Conservation (phyloP, 92 coral and sea anemone species). For the Anthopleura xanthogrammica region DNA sequence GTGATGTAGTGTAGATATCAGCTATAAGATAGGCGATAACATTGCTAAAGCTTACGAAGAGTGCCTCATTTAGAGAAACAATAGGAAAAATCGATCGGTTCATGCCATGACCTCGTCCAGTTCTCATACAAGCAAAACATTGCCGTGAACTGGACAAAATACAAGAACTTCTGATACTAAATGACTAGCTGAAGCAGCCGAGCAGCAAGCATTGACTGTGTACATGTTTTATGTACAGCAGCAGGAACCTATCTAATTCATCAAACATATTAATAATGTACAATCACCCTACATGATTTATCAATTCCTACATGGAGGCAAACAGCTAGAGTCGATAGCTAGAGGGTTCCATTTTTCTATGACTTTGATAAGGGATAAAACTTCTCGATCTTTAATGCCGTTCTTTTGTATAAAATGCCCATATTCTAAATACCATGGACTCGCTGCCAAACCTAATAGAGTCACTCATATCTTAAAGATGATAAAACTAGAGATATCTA, state of each 20-base stretch:
- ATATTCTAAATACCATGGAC: neutral
- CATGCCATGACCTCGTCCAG: neutral
- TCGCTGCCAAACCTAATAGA: neutral
- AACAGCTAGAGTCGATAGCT: neutral
- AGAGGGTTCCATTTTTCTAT: neutral
- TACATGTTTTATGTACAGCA: constrained; percentile 14
- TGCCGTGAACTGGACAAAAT: neutral
- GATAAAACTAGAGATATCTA: neutral
- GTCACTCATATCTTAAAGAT: neutral
- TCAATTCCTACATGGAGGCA: neutral
- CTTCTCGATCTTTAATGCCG: neutral
- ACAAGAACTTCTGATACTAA: neutral
- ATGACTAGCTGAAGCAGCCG: neutral
- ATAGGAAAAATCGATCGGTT: neutral
- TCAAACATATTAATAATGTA: constrained; percentile 4
- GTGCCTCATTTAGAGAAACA: neutral
- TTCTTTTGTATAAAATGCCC: neutral
- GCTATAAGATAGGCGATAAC: constrained; percentile 27
- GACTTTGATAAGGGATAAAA: neutral
- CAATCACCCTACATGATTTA: neutral
- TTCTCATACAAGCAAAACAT: neutral
- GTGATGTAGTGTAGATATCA: constrained; percentile 26
- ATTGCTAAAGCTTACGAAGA: neutral
- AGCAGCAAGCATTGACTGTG: neutral
- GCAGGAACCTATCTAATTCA: neutral